Percentiles rank a stretch among this genome's conserved stretches.
Evolutionary conservation across 1,140 invertebrate genomes (phyloP).

Genomic region (Meloidogyne chitwoodi): DNA sequence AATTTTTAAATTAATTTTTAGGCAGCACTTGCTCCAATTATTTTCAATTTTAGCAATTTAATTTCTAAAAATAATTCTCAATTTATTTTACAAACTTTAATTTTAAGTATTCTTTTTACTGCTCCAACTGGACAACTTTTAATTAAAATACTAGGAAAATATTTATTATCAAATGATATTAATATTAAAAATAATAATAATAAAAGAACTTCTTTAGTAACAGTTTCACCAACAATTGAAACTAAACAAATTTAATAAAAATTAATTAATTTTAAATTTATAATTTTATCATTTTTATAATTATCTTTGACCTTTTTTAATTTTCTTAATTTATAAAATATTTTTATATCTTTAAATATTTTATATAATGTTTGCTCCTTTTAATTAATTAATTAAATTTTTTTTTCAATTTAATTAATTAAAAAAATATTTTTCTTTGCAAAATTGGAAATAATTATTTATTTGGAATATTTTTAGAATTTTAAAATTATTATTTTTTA

Average conservation of each 20-base stretch:
- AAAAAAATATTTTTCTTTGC: no score
- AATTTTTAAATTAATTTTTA: constrained; percentile 19
- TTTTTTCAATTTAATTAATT: no score
- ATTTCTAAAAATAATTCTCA: constrained; percentile 10
- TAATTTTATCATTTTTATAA: not conserved
- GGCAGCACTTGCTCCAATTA: constrained; percentile 44
- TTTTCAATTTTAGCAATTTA: constrained; percentile 23
- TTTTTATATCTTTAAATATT: no score
- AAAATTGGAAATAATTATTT: no score
- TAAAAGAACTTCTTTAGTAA: not conserved
- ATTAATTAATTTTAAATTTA: not conserved
- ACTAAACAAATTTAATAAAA: not conserved
- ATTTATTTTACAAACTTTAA: constrained; percentile 39
- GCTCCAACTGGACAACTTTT: constrained; percentile 42
- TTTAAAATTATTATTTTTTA: no score
- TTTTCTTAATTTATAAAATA: no score
- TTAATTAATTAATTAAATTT: no score
- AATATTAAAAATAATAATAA: not conserved
- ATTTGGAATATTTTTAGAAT: no score
- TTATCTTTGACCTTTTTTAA: no score
- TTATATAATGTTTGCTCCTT: no score
- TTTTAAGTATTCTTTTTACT: constrained; percentile 43
- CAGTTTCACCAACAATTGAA: not conserved
- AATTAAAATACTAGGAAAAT: constrained; percentile 2
- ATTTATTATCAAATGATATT: constrained; percentile 4